Conservation (phyloP, 2,113 vertebrate genomes). For the Pygoscelis adeliae region DNA sequence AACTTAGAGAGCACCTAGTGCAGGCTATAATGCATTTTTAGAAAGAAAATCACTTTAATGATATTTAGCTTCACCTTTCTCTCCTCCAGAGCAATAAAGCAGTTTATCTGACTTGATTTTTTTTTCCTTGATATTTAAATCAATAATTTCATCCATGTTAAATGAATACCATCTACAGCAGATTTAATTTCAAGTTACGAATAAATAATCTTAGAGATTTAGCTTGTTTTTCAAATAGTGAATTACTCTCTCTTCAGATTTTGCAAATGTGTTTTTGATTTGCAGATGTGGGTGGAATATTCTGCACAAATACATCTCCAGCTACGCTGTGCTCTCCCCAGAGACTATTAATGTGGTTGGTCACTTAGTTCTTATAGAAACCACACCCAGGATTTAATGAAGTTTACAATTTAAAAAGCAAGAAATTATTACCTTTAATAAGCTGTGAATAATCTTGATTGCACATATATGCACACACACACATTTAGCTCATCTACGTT, state of each 20-base stretch:
- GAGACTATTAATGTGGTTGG: background rate
- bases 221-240: background rate
- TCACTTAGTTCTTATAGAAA: background rate
- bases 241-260: constrained; percentile 17
- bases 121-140: constrained; percentile 24
- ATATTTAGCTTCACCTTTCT: background rate
- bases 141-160: constrained; percentile 21
- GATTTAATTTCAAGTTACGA: background rate
- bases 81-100: background rate
- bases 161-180: background rate
- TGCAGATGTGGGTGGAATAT: background rate
- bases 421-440: background rate
- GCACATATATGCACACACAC: background rate
- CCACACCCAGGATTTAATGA: background rate
- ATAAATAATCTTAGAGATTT: constrained; percentile 22
- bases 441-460: background rate
- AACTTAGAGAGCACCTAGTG: background rate
- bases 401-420: background rate
- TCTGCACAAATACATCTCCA: background rate
- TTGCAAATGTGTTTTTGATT: constrained; percentile 47
- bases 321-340: background rate
- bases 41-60: background rate
- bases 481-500: background rate
- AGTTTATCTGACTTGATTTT: background rate
- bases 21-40: background rate